phyloP scores from a whole-genome alignment of 1,140 invertebrate genomes.

The Drosophila pachea region DNA sequence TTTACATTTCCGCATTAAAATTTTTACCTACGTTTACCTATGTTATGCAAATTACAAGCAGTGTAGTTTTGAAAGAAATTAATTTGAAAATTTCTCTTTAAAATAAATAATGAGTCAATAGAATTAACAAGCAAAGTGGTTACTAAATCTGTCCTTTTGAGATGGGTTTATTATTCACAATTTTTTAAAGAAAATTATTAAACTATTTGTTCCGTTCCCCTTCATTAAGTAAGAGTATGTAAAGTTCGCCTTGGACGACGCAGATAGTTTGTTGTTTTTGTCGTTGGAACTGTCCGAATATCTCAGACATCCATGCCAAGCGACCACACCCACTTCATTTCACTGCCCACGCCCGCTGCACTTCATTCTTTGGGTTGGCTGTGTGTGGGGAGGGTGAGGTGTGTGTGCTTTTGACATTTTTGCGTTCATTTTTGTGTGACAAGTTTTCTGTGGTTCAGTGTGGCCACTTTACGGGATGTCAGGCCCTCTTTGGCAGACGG shows the following conservation, averaged over 20 bases:
- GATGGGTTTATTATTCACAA: too few species aligned
- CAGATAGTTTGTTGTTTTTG: not conserved
- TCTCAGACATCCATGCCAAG: not conserved
- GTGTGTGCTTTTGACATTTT: constrained; percentile 68
- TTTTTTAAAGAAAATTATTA: too few species aligned
- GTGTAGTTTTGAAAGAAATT: too few species aligned
- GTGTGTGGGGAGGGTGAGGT: constrained; percentile 35
- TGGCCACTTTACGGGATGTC: constrained; percentile 69
- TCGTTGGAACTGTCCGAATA: not conserved
- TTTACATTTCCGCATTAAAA: not conserved
- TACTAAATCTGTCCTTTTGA: too few species aligned
- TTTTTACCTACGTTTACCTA: too few species aligned
- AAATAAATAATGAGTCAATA: too few species aligned
- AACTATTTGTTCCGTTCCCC: too few species aligned
- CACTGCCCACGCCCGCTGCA: constrained; percentile 1
- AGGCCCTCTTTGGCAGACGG: constrained; percentile 42
- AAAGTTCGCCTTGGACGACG: constrained; percentile 8
- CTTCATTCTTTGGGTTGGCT: constrained; percentile 23
- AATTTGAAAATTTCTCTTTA: too few species aligned
- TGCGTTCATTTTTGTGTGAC: constrained; percentile 68
- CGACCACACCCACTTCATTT: not conserved
- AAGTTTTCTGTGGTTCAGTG: constrained; percentile 69
- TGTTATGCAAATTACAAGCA: too few species aligned
- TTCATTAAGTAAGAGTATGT: constrained; percentile 3
- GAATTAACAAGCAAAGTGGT: not conserved